Percentiles rank a stretch among this genome's conserved stretches.
Evolutionary conservation across 2,113 vertebrate species (phyloP).

Genomic region (Paramisgurnus dabryanus): DNA sequence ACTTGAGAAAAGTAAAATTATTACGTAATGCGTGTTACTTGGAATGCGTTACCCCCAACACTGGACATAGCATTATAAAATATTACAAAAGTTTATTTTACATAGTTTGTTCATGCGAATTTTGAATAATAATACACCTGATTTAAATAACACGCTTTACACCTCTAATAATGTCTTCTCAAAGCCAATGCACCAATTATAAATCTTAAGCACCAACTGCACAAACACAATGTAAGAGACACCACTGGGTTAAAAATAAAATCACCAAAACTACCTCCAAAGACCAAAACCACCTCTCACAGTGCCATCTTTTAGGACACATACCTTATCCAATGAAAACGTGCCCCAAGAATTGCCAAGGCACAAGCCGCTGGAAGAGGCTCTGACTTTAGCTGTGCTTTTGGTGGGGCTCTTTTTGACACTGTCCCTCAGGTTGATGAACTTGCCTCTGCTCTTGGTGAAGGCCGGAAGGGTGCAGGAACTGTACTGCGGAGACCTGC

Average conservation of each 20-base stretch:
- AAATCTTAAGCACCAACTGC: not conserved
- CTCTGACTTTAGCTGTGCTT: slow-evolving; percentile 78
- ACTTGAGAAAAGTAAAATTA: no score
- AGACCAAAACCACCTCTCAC: not conserved
- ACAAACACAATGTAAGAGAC: no score
- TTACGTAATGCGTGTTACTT: no score
- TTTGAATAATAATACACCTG: no score
- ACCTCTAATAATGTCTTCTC: no score
- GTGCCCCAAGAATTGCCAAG: slow-evolving; percentile 73
- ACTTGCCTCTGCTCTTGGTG: slow-evolving; percentile 73
- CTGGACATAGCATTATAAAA: no score
- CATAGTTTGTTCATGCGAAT: no score
- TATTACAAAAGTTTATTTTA: no score
- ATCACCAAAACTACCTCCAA: not conserved
- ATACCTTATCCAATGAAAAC: slow-evolving; percentile 66
- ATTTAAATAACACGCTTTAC: not conserved
- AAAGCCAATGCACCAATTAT: not conserved
- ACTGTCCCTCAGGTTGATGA: slow-evolving; percentile 79
- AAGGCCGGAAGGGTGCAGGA: slow-evolving; percentile 76
- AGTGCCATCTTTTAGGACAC: slow-evolving; percentile 9
- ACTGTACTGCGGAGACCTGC: slow-evolving; percentile 58
- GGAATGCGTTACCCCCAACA: no score
- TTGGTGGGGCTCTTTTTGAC: slow-evolving; percentile 84
- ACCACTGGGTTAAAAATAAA: not conserved
- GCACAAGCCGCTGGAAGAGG: slow-evolving; percentile 67